These are phyloP conservation scores for Piprites chloris DNA, from an alignment of 2,113 vertebrate genomes.

Conservation along the genomic window DNA sequence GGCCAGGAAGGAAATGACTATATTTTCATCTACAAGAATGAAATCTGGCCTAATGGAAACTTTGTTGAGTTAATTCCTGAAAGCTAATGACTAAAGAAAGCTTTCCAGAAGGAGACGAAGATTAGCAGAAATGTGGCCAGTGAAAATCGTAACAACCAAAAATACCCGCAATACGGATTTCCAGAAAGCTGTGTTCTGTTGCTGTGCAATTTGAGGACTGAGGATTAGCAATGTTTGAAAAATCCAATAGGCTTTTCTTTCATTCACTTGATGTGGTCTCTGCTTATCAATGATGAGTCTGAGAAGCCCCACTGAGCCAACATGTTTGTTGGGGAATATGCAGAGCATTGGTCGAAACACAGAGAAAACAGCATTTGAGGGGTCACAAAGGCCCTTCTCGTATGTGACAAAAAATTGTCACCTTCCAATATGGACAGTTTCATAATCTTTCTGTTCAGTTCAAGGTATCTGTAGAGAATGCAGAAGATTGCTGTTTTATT, in stretches of 20 bases:
- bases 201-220: background rate
- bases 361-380: background rate
- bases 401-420: background rate
- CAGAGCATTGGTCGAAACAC: background rate
- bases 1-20: slow-evolving; percentile 44
- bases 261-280: background rate
- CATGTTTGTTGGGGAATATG: background rate
- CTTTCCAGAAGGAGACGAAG: background rate
- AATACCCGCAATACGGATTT: accelerated
- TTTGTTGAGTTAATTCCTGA: background rate
- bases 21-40: background rate
- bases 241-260: background rate
- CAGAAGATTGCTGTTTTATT: background rate
- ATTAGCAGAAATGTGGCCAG: background rate
- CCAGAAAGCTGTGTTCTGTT: background rate
- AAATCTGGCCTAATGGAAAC: slow-evolving; percentile 18
- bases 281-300: background rate
- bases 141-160: background rate
- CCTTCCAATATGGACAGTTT: background rate
- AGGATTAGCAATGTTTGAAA: background rate
- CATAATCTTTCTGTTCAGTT: background rate
- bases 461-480: background rate
- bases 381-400: background rate
- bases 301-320: background rate
- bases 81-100: background rate